Conservation (phyloP, 2,113 vertebrate genomes). For the Amphiprion ocellaris region DNA sequence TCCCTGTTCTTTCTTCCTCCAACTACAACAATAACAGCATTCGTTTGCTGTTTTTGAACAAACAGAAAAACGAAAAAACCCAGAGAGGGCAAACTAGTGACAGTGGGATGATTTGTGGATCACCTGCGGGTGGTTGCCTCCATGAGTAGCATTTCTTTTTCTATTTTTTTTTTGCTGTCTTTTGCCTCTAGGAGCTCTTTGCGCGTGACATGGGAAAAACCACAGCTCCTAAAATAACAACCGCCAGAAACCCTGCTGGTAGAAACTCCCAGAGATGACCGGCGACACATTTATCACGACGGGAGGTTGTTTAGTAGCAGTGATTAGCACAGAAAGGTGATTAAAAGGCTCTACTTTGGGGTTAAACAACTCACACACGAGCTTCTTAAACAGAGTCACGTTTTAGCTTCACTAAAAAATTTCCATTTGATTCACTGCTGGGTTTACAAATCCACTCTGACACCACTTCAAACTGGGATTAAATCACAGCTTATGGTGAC, state of each 20-base stretch:
- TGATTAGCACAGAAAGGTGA: too few species aligned
- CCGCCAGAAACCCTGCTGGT: conserved; percentile 28
- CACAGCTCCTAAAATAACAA: conserved; percentile 54
- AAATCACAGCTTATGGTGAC: background rate
- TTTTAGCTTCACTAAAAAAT: too few species aligned
- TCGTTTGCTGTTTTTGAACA: conserved; percentile 46
- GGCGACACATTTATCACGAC: conserved; percentile 4
- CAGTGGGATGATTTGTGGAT: conserved; percentile 53
- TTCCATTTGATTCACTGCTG: too few species aligned
- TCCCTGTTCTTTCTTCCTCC: conserved; percentile 55
- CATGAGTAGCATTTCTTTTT: conserved; percentile 29
- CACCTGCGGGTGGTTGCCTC: conserved; percentile 50
- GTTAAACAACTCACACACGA: too few species aligned
- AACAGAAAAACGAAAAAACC: conserved; percentile 13
- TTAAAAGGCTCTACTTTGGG: too few species aligned
- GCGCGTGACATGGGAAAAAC: conserved; percentile 42
- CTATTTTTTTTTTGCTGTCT: background rate
- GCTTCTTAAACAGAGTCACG: too few species aligned
- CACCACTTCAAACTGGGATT: background rate
- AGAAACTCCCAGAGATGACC: conserved; percentile 30
- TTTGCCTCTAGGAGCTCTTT: conserved; percentile 50
- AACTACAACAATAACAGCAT: conserved; percentile 54
- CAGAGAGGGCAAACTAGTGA: conserved; percentile 39
- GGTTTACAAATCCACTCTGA: too few species aligned
- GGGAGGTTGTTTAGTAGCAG: background rate